These are phyloP conservation scores for Mylabris sibirica DNA, from an alignment of 2,888 invertebrate species.

Conservation along the genomic window DNA sequence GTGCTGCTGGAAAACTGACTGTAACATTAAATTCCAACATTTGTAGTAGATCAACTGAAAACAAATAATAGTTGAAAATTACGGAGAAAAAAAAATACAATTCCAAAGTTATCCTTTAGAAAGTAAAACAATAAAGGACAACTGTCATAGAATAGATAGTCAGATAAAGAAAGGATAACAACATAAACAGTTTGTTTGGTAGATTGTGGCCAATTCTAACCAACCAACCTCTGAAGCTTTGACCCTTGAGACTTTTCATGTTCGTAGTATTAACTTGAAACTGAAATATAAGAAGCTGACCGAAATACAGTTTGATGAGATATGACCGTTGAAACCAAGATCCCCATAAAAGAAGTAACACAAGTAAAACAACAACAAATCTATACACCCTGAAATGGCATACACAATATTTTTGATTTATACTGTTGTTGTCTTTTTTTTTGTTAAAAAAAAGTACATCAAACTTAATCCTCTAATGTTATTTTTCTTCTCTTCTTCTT, in stretches of 20 bases:
- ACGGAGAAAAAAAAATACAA: not conserved
- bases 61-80: not conserved
- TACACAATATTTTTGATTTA: not conserved
- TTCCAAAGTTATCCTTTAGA: constrained; percentile 24
- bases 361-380: constrained; percentile 16
- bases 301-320: constrained; percentile 30
- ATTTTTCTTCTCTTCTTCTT: constrained; percentile 18
- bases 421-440: not conserved
- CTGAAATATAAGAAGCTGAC: constrained; percentile 43
- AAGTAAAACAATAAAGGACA: constrained; percentile 27
- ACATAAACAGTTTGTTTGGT: constrained; percentile 56
- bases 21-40: constrained; percentile 97
- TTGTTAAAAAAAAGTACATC: constrained; percentile 18
- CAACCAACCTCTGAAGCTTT: constrained; percentile 38
- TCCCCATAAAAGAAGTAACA: constrained; percentile 9
- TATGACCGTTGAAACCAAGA: constrained; percentile 25
- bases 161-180: constrained; percentile 25
- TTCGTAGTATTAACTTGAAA: constrained; percentile 45
- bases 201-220: constrained; percentile 47
- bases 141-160: constrained; percentile 32
- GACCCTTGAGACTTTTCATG: constrained; percentile 47
- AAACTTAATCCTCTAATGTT: constrained; percentile 12
- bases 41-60: constrained; percentile 92
- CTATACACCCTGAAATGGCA: not conserved
- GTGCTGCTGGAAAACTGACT: constrained; percentile 95